Evolutionary conservation across 2,113 vertebrate species (phyloP), one percentile per base, ranked within the genome.

Genomic region (Jaculus jaculus): DNA sequence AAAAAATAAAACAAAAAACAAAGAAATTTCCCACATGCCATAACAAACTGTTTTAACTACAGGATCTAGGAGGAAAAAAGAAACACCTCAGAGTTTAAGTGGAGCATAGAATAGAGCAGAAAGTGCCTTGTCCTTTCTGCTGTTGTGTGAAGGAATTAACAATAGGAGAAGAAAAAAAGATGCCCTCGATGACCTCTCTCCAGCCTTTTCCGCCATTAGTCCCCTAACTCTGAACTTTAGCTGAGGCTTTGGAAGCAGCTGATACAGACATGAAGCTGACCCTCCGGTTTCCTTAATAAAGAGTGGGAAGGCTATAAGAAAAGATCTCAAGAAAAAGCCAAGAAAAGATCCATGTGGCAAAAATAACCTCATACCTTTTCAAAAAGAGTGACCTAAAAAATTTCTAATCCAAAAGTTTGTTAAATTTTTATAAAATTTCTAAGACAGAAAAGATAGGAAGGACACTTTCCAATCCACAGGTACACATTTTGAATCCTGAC

Each of bases 131-230:
- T 72, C 28, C 90, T 90, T 75, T 65, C 75, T 92, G 92, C 68
- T 65, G 72, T 51, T 72, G 66, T 71, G 73, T 90, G 13, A 78
- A 87, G 77, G 84, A 93, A 69, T n/a, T 60, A 95, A 88, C 90
- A 95, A 21, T 89, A 90, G 75, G 54, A 91, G 65, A 39, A 94
- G 79, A 90, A 90, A 84, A 94, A 88, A 93, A 86, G 85, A n/a
- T 89, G 86, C 61, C 72, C 61, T 75, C 72, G 15, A 4, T 86
- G 92, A 94, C 63, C 94, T 92, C 81, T 84, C 79, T 77, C 54
- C 68, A 82, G 92, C 24, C 68, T 81, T 88, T 88, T 80, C 87
- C 74, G 87, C 68, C 32, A 60, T 75, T 66, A 80, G 61, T 66
- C 77, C 92, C 72, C 47, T 74, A 42, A 88, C 32, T 60, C 28